Conservation (phyloP, 2,888 invertebrate species). For the Lithophane ornitopus region DNA sequence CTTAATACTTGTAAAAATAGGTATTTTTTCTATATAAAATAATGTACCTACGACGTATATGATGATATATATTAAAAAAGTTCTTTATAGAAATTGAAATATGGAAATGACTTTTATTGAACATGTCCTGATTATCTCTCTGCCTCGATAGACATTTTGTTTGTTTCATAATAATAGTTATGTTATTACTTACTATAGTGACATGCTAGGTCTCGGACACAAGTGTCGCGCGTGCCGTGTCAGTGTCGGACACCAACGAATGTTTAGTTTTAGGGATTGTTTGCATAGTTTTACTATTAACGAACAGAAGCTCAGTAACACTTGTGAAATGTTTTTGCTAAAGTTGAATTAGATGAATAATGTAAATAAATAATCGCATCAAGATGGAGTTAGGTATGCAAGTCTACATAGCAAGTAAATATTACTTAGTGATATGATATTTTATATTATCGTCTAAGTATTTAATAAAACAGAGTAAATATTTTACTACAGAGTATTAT, state of each 20-base stretch:
- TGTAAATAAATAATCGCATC: slow-evolving; percentile 66
- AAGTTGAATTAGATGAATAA: slow-evolving; percentile 65
- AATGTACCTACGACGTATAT: slow-evolving; percentile 89
- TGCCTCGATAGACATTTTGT: slow-evolving; percentile 51
- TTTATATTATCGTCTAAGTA: slow-evolving; percentile 88
- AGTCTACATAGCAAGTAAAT: slow-evolving; percentile 79
- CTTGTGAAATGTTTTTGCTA: slow-evolving; percentile 66
- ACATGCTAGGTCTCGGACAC: slow-evolving; percentile 34
- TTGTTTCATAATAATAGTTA: slow-evolving; percentile 45
- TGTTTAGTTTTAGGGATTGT: slow-evolving; percentile 61
- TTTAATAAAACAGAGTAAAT: slow-evolving; percentile 88
- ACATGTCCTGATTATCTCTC: slow-evolving; percentile 73
- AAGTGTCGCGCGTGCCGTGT: slow-evolving; percentile 48
- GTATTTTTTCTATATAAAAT: slow-evolving; percentile 90
- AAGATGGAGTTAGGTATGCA: slow-evolving; percentile 69
- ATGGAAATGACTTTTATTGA: slow-evolving; percentile 87
- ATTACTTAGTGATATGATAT: slow-evolving; percentile 86
- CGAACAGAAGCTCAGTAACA: slow-evolving; percentile 58
- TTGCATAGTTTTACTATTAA: slow-evolving; percentile 54
- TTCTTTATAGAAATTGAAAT: slow-evolving; percentile 89
- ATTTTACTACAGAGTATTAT: slow-evolving; percentile 86
- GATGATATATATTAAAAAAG: slow-evolving; percentile 89
- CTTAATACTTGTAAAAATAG: slow-evolving; percentile 90
- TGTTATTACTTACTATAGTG: slow-evolving; percentile 37
- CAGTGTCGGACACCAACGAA: slow-evolving; percentile 55